A percentile compares a stretch with the other conserved stretches of the same genome.
These are phyloP conservation scores for Furcula furcula DNA, from an alignment of 2,888 invertebrate genomes.

Conservation along the genomic window DNA sequence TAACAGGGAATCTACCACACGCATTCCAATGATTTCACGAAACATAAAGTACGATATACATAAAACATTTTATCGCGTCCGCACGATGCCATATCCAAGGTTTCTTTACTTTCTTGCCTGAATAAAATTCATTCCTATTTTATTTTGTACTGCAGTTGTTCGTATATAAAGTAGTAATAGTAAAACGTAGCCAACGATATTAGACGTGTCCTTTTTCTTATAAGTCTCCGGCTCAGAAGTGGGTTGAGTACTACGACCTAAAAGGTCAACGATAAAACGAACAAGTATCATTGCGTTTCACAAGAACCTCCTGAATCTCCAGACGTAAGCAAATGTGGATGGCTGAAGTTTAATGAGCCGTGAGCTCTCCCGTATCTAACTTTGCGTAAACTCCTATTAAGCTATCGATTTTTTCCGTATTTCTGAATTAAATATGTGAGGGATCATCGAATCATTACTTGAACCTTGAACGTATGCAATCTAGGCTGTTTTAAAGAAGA, in stretches of 20 bases:
- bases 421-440: constrained; percentile 46
- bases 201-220: constrained; percentile 27
- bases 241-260: constrained; percentile 43
- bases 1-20: too few species aligned
- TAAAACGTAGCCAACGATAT: constrained; percentile 22
- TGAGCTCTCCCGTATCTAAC: constrained; percentile 50
- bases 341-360: constrained; percentile 65
- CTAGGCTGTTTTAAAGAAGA: too few species aligned
- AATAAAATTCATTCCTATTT: constrained; percentile 2
- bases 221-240: constrained; percentile 31
- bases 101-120: neutral
- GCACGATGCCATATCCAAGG: too few species aligned
- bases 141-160: constrained; percentile 8
- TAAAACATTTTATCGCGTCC: too few species aligned
- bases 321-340: constrained; percentile 66
- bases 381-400: constrained; percentile 48
- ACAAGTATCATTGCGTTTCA: constrained; percentile 59
- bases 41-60: too few species aligned
- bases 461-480: too few species aligned
- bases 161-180: constrained; percentile 20
- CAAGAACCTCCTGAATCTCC: constrained; percentile 48
- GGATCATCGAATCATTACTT: too few species aligned
- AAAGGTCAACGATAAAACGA: constrained; percentile 62
- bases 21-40: too few species aligned
- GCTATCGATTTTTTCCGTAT: constrained; percentile 44